phyloP scores from a whole-genome alignment of 2,797 vertebrate species.

The Oreortyx pictus region DNA sequence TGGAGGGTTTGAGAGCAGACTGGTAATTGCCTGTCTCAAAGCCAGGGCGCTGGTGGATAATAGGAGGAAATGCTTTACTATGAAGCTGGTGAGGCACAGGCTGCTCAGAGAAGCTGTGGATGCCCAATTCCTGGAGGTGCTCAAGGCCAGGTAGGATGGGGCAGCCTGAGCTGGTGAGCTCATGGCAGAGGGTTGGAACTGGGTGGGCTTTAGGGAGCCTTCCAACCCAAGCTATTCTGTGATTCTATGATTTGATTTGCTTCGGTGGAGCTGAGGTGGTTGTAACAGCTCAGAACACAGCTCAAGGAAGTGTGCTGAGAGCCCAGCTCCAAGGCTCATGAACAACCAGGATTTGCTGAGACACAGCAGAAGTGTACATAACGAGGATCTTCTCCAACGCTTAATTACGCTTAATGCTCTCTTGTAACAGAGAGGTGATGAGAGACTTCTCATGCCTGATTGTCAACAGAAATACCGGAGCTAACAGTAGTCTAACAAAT shows the following conservation, averaged over 20 bases:
- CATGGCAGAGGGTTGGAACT: background rate
- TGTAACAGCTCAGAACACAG: background rate
- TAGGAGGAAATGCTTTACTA: background rate
- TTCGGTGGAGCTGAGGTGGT: background rate
- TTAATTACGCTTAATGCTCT: slow-evolving; percentile 53
- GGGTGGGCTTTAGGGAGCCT: background rate
- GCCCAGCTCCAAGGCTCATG: background rate
- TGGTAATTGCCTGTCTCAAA: background rate
- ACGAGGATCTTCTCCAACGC: background rate
- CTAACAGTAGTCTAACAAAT: slow-evolving; percentile 46
- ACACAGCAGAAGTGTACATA: background rate
- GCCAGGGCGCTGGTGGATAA: background rate
- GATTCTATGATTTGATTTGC: background rate
- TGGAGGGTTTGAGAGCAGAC: rapidly evolving
- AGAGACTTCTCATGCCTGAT: background rate
- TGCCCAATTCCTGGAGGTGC: background rate
- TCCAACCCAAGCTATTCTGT: background rate
- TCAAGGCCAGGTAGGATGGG: no score
- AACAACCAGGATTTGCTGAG: slow-evolving; percentile 24
- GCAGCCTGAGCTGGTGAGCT: background rate
- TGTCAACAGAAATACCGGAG: slow-evolving; percentile 37
- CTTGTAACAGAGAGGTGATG: background rate
- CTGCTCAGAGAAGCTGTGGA: background rate
- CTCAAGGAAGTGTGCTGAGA: background rate
- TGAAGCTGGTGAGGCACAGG: background rate